Base-by-base conservation (phyloP, 2,797 vertebrate species). In the Enteromius afrohamiltoni region DNA sequence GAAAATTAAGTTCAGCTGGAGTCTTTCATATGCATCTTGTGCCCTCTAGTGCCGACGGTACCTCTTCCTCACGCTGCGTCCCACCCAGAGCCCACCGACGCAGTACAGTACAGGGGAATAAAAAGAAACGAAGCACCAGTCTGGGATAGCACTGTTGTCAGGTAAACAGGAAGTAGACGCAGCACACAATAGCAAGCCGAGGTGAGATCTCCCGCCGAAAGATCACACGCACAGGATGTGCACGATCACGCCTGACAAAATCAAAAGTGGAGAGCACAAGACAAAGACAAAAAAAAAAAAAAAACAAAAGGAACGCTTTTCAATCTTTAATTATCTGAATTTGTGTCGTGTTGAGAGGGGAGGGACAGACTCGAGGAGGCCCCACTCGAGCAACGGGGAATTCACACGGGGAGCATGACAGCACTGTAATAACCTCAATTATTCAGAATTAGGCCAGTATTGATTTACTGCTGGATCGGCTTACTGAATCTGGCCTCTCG, bases 401-500 rank as follows among this genome's bases (percentile, higher is more conserved):
- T 58, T 58, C 91, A 91, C 93, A 91, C 55, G 87, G 91, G 84
- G 92, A 93, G 89, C 89, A 90, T 92, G 92, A 94, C 89, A 84
- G 85, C 84, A 93, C 93, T 94, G 92, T 93, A 92, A 86, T 94
- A 94, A 94, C 93, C 93, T 93, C 93, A 95, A 95, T 95, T 95
- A 95, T 95, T 95, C 93, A 95, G 91, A 93, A 95, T 95, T 94
- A 95, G 93, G 84, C 87, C 71, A 86, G 84, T 92, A 95, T 95
- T 92, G 94, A 95, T 95, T 95, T 94, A 91, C 93, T 93, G 93
- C 93, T 95, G 92, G 92, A 93, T 94, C 92, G 88, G 94, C 92
- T 95, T 94, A 94, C 93, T 86, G 90, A 92, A 92, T 91, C 91
- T 87, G 23, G 26, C 51, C 42, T 58, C 77, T 74, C 69, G 68